Percentiles rank a stretch among this genome's conserved stretches.
phyloP scores from a whole-genome alignment of 2,888 invertebrate genomes.

The Hipparchia semele region DNA sequence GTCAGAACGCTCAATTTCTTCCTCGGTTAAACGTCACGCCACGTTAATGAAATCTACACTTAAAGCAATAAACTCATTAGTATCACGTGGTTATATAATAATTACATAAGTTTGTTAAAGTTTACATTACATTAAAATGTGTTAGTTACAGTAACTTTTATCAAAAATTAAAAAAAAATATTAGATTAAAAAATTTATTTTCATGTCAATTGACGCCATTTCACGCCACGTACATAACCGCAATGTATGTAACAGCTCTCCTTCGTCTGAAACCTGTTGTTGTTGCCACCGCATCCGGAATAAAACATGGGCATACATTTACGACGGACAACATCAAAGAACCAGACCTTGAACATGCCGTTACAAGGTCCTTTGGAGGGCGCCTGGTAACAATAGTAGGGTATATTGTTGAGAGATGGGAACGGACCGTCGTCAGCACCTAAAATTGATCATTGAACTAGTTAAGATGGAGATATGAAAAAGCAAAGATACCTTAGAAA shows the following conservation, averaged over 20 bases:
- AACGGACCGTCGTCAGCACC: constrained; percentile 67
- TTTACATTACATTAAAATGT: too few relatives aligned
- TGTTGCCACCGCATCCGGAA: constrained; percentile 76
- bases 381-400: constrained; percentile 72
- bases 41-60: too few relatives aligned
- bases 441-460: constrained; percentile 51
- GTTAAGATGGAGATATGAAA: constrained; percentile 7
- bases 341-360: constrained; percentile 59
- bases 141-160: too few relatives aligned
- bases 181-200: background rate
- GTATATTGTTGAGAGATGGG: constrained; percentile 65
- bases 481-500: background rate
- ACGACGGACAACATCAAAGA: constrained; percentile 67
- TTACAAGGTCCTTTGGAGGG: constrained; percentile 67
- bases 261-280: constrained; percentile 61
- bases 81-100: too few relatives aligned
- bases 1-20: too few relatives aligned
- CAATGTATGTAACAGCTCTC: constrained; percentile 59
- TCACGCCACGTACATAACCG: constrained; percentile 37
- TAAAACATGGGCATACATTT: constrained; percentile 71
- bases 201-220: constrained; percentile 44
- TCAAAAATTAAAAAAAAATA: background rate
- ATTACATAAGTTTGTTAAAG: too few relatives aligned
- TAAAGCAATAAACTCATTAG: too few relatives aligned
- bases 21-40: too few relatives aligned